Evolutionary conservation across 2,113 vertebrate genomes (phyloP).

Genomic region (Protobothrops mucrosquamatus): DNA sequence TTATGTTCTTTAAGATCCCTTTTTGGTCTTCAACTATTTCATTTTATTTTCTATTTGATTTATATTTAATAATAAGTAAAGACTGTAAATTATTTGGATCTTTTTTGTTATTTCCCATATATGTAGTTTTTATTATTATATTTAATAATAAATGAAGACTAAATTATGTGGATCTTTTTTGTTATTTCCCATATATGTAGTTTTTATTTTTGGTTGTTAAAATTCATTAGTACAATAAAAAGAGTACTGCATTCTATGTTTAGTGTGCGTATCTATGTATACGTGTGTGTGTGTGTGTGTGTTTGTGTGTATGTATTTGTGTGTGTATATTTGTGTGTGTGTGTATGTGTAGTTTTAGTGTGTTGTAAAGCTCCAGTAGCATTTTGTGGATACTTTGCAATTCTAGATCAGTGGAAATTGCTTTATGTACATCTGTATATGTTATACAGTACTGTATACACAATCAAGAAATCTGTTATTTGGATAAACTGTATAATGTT

Average conservation of each 20-base stretch:
- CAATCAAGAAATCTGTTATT: neutral
- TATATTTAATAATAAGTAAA: neutral
- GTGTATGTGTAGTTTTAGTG: neutral
- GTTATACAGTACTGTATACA: neutral
- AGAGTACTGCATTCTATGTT: neutral
- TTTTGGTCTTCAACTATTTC: too few relatives aligned
- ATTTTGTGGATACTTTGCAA: neutral
- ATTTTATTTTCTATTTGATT: neutral
- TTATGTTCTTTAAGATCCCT: neutral
- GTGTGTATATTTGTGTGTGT: rapidly evolving
- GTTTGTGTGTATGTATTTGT: neutral
- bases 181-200: neutral
- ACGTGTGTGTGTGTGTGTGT: too few relatives aligned
- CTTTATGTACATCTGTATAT: neutral
- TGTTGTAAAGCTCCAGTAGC: neutral
- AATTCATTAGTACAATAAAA: neutral
- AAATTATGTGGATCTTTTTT: neutral
- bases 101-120: neutral
- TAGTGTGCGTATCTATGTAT: neutral
- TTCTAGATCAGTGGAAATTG: neutral
- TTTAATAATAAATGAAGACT: neutral
- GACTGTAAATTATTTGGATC: neutral
- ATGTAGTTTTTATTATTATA: neutral
- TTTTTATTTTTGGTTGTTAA: neutral
- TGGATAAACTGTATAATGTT: neutral